A percentile compares a stretch with the other conserved stretches of the same genome.
These are phyloP conservation scores for Notothenia coriiceps DNA, from an alignment of 2,113 vertebrate species.

Conservation along the genomic window DNA sequence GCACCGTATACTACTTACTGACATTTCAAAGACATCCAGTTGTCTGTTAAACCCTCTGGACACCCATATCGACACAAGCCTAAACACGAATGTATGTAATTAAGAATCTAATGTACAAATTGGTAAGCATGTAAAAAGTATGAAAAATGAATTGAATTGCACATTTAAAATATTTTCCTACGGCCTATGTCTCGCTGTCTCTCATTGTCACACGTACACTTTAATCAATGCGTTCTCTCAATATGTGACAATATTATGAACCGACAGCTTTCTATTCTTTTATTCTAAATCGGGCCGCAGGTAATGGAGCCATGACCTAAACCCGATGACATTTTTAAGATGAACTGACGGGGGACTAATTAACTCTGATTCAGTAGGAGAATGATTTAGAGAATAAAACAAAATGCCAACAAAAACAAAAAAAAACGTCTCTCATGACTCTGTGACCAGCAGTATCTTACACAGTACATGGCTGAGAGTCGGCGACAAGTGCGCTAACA, in stretches of 20 bases:
- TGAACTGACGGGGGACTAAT: neutral
- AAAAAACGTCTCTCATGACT: neutral
- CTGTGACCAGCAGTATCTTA: neutral
- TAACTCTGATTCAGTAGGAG: neutral
- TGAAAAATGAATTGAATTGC: neutral
- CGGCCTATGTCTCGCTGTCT: too few species aligned
- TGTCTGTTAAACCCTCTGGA: neutral
- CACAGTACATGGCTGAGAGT: neutral
- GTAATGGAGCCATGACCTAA: slow-evolving; percentile 16
- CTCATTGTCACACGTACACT: neutral
- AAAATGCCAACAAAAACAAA: too few species aligned
- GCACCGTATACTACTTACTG: neutral
- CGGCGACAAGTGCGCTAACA: neutral
- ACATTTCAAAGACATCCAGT: neutral
- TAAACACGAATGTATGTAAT: neutral
- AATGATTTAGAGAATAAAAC: neutral
- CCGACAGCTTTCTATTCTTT: too few species aligned
- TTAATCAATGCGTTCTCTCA: neutral
- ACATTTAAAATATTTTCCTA: too few species aligned
- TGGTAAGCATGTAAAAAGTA: neutral
- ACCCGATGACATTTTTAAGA: too few species aligned
- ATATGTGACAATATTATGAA: too few species aligned
- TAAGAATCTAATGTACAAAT: neutral
- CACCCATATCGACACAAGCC: neutral
- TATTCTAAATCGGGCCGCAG: slow-evolving; percentile 5